Evolutionary conservation across 2,888 invertebrate genomes (phyloP), one percentile per base, ranked within the genome.

Genomic region (Eurytoma californica): DNA sequence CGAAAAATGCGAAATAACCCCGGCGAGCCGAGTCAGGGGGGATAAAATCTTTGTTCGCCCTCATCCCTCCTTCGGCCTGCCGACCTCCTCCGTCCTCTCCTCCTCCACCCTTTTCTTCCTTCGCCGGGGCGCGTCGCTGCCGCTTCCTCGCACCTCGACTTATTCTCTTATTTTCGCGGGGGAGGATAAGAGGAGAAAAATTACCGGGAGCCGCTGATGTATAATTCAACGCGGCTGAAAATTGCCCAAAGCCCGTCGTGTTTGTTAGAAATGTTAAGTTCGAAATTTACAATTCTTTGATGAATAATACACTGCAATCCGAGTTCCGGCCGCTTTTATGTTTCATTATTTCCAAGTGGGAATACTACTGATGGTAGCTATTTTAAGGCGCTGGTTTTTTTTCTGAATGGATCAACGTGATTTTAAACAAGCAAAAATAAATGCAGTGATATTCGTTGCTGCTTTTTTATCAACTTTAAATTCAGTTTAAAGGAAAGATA

Each of bases 1-100:
- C 55, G 69, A 55, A 78, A 77, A 81, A 77, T 77, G 70, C 58
- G 57, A 70, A 79, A 77, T 73, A 73, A 77, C 61, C 74, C 55
- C 47, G 63, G 55, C 47, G 51, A 77, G 60, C 55, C 75, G 39
- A 39, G 39, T 60, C 68, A 24, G 24, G 57, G 63, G 76, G 63
- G 76, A 76, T 79, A 68, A 68, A 57, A 79, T 79, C 78, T 79
- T 79, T 58, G 70, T 65, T 18, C 57, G 30, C 39, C n/a, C 63
- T 63, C 51, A 39, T 39, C 39, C 39, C 39, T 65, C 65, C 60
- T 66, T 39, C 55, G 30, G 13, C 47, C 58, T 60, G 3, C 14
- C 53, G 53, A 16, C 39, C 39, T n/a, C 16, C 63, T 63, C 63
- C 39, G 39, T 7, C 4, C 5, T 39, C 7, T 39, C 39, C 39